Evolutionary conservation across 2,888 invertebrate species (phyloP), one percentile per base, ranked within the genome.

Genomic region (Acanthosepion pharaonis): DNA sequence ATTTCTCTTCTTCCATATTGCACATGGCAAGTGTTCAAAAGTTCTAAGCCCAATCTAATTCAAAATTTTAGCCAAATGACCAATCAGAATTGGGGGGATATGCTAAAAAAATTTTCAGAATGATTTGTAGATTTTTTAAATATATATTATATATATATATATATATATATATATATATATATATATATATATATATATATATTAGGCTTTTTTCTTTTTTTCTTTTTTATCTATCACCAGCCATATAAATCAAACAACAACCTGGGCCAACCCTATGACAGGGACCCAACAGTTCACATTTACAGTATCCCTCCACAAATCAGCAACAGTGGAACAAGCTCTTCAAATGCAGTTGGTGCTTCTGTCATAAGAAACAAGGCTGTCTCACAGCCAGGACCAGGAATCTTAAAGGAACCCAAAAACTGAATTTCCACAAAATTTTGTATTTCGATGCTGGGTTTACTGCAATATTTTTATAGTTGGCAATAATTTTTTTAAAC

Each of bases 241-340:
- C 94, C 97, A 97, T 95, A 94, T 96, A 49, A 96, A 96, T 95
- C 97, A 97, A 95, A 96, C 96, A 48, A 97, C 97, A 28, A 96
- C 96, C 4, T 97, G 97, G 97, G 96, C 96, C 42, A 97, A 97
- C 94, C 97, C 97, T 33, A 95, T 96, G 51, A 96, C 97, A 25
- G 96, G 96, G 92, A 96, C 97, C 48, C 96, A 96, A 78, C 96
- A 96, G 95, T 95, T 96, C 25, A 95, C 95, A 25, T 94, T 95
- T 25, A 33, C 92, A 20, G 94, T 78, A 42, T 59, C 42, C 49
- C 48, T 94, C 48, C 91, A 91, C 93, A 93, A 48, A 59, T 64
- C 15, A 33, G 11, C 33, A 33, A 42, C 23, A 59, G 55, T n/a
- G 59, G 48, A 11, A 55, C 53, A 51, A 93, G 93, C 28, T 53